A percentile compares a stretch with the other conserved stretches of the same genome.
These are phyloP conservation scores for Apteryx owenii DNA, from an alignment of 2,113 vertebrate genomes.

Conservation along the genomic window DNA sequence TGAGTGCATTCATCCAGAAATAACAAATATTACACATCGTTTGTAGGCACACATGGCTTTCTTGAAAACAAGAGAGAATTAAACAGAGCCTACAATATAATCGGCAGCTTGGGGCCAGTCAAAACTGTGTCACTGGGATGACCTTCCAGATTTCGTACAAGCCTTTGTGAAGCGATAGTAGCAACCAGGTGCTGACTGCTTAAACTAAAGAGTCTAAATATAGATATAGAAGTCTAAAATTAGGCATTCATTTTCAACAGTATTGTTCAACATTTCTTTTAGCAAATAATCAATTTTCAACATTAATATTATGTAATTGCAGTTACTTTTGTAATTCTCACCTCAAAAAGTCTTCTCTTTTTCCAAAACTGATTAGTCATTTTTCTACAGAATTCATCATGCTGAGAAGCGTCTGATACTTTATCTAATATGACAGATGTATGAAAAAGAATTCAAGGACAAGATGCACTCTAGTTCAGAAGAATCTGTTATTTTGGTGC, in stretches of 20 bases:
- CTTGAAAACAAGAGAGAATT: conserved; percentile 74
- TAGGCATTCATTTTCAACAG: background rate
- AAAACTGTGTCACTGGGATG: conserved; percentile 54
- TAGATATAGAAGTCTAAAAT: background rate
- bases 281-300: background rate
- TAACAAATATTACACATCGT: conserved; percentile 77
- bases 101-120: conserved; percentile 54
- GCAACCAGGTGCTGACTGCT: background rate
- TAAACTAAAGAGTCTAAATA: background rate
- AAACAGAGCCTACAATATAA: conserved; percentile 66
- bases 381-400: background rate
- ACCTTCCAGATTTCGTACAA: background rate
- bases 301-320: background rate
- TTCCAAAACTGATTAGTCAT: background rate
- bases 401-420: background rate
- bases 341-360: background rate
- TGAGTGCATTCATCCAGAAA: conserved; percentile 82
- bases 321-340: background rate
- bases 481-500: background rate
- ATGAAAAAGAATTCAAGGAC: background rate
- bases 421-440: background rate
- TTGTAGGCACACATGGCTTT: conserved; percentile 72
- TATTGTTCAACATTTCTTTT: background rate
- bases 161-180: background rate
- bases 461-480: background rate